Conservation (phyloP, 2,888 invertebrate species). For the Synergus laeviventris region DNA sequence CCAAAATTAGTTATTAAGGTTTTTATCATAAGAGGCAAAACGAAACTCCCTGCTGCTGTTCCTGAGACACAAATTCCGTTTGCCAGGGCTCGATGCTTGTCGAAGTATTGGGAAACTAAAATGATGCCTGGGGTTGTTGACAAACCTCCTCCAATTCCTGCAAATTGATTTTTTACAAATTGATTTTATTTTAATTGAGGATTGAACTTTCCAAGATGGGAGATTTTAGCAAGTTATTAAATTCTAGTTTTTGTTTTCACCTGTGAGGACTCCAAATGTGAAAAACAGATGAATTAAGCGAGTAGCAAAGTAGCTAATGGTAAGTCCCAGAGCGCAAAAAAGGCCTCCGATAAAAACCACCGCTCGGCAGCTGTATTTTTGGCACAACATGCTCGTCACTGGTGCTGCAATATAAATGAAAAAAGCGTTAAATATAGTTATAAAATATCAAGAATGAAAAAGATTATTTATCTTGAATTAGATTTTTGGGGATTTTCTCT, state of each 20-base stretch:
- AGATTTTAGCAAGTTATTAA: no score
- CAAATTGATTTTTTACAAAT: no score
- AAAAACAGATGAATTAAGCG: slow-evolving; percentile 83
- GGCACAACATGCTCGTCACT: slow-evolving; percentile 85
- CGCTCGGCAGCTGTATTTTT: slow-evolving; percentile 80
- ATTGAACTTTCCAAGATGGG: slow-evolving; percentile 11
- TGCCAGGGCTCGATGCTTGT: slow-evolving; percentile 86
- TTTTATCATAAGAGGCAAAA: slow-evolving; percentile 86
- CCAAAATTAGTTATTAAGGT: slow-evolving; percentile 84
- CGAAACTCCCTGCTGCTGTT: slow-evolving; percentile 87
- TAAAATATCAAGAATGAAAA: no score
- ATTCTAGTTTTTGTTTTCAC: slow-evolving; percentile 72
- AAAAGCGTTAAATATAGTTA: no score
- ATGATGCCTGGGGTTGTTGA: slow-evolving; percentile 89
- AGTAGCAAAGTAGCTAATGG: slow-evolving; percentile 83
- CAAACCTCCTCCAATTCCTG: slow-evolving; percentile 87
- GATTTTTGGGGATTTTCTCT: no score
- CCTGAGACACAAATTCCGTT: slow-evolving; percentile 90
- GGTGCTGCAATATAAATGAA: slow-evolving; percentile 78
- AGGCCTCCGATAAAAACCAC: slow-evolving; percentile 86
- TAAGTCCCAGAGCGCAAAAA: slow-evolving; percentile 84
- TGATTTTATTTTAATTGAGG: not conserved
- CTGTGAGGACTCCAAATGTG: slow-evolving; percentile 85
- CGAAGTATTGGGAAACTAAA: slow-evolving; percentile 88
- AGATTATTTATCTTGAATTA: no score